Evolutionary conservation across 1,140 invertebrate genomes (phyloP).

Genomic region (Amphibalanus amphitrite): DNA sequence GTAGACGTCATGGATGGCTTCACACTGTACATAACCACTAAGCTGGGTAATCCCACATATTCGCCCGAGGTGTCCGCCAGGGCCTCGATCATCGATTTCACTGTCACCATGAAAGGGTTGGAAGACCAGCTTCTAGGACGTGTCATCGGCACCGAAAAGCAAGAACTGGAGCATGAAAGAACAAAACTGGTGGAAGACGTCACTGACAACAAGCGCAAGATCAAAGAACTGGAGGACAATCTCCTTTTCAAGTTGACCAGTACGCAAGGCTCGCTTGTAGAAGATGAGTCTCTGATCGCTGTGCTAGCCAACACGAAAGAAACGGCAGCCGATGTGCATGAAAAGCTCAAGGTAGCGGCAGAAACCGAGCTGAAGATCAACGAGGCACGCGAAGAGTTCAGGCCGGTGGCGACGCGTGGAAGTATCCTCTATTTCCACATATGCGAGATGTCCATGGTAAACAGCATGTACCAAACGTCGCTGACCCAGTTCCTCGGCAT

Average conservation of each 20-base stretch:
- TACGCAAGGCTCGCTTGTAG: constrained; percentile 31
- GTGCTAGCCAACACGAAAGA: constrained; percentile 30
- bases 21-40: constrained; percentile 31
- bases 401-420: constrained; percentile 33
- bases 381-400: constrained; percentile 31
- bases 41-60: constrained; percentile 31
- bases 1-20: constrained; percentile 46
- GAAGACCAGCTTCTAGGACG: constrained; percentile 32
- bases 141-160: constrained; percentile 32
- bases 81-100: constrained; percentile 33
- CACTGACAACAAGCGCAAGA: constrained; percentile 31
- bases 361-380: constrained; percentile 32
- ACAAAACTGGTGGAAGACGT: constrained; percentile 32
- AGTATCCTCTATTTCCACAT: constrained; percentile 34
- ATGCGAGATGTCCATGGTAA: constrained; percentile 32
- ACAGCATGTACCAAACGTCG: constrained; percentile 32
- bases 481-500: constrained; percentile 29
- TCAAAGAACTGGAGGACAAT: constrained; percentile 33
- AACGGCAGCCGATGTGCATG: constrained; percentile 29
- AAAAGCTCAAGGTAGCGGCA: constrained; percentile 30
- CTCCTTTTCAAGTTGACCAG: constrained; percentile 29
- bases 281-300: constrained; percentile 32
- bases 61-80: constrained; percentile 31
- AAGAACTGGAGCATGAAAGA: constrained; percentile 31
- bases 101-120: constrained; percentile 32